phyloP scores from a whole-genome alignment of 2,888 invertebrate species.

The Mellilla xanthometata region DNA sequence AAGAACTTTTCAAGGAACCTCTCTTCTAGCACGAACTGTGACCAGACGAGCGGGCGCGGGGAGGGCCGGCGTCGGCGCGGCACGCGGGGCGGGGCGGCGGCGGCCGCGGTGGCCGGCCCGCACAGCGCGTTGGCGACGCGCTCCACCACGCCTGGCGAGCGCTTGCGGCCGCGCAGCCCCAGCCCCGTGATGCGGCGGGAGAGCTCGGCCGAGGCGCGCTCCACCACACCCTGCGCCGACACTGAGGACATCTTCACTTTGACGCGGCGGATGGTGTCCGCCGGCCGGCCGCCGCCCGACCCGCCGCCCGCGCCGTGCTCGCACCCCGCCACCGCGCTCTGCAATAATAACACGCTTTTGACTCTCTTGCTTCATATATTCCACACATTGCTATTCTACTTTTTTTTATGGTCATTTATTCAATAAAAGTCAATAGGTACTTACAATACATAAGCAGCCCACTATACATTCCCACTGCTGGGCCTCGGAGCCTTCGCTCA shows the following conservation, averaged over 20 bases:
- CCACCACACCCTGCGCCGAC: constrained; percentile 94
- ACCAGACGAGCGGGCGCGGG: constrained; percentile 85
- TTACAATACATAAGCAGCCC: no score
- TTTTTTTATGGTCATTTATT: no score
- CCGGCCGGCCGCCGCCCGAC: constrained; percentile 58
- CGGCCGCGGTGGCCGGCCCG: constrained; percentile 83
- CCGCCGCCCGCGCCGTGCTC: constrained; percentile 63
- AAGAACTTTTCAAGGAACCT: constrained; percentile 93
- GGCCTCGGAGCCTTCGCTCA: no score
- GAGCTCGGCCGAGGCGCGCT: constrained; percentile 94
- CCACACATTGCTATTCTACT: no score
- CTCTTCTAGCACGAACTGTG: constrained; percentile 91
- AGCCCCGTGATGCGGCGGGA: constrained; percentile 94
- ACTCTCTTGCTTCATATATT: no score
- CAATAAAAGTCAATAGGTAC: no score
- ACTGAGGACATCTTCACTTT: constrained; percentile 89
- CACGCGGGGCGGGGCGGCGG: constrained; percentile 58
- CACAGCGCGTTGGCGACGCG: constrained; percentile 94
- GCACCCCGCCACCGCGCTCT: constrained; percentile 74
- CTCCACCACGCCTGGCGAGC: constrained; percentile 89
- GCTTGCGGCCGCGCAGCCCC: constrained; percentile 85
- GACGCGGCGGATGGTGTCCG: constrained; percentile 74
- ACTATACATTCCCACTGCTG: no score
- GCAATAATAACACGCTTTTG: background rate
- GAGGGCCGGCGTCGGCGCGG: constrained; percentile 75